A percentile compares a stretch with the other conserved stretches of the same genome.
Evolutionary conservation across 2,797 vertebrate species (phyloP).

Genomic region (Tiaroga cobitis): DNA sequence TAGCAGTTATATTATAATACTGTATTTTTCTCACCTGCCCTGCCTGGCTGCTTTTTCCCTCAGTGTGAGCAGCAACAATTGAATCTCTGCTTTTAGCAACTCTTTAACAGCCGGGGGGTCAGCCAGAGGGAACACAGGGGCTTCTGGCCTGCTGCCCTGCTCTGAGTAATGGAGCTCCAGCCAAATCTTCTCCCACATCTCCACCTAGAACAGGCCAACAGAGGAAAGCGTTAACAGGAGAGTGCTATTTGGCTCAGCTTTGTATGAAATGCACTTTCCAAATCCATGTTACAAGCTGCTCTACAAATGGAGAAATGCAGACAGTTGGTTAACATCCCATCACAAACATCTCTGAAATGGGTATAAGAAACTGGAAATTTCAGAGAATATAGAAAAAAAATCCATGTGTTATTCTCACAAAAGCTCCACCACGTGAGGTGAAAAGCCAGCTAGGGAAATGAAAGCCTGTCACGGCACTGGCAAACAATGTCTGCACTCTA

Average conservation of each 20-base stretch:
- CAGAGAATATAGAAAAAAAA: slow-evolving; percentile 2
- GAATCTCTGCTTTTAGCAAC: slow-evolving; percentile 76
- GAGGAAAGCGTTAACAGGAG: slow-evolving; percentile 22
- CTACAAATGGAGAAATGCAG: not conserved
- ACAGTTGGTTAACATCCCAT: slow-evolving; percentile 19
- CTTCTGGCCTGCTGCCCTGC: slow-evolving; percentile 33
- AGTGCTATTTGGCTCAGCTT: slow-evolving; percentile 7
- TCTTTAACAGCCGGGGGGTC: slow-evolving; percentile 76
- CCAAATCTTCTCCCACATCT: slow-evolving; percentile 70
- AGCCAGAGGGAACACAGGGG: slow-evolving; percentile 62
- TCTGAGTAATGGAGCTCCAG: slow-evolving; percentile 55
- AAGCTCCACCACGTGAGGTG: not conserved
- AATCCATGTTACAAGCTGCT: slow-evolving; percentile 11
- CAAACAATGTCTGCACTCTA: slow-evolving; percentile 39
- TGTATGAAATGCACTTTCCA: slow-evolving; percentile 19
- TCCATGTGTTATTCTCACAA: not conserved
- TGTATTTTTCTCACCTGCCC: slow-evolving; percentile 72
- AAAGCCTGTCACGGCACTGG: slow-evolving; percentile 8
- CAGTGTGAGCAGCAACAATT: slow-evolving; percentile 74
- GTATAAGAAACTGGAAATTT: slow-evolving; percentile 10
- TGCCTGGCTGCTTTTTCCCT: slow-evolving; percentile 69
- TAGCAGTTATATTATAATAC: not conserved
- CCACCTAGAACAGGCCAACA: slow-evolving; percentile 64
- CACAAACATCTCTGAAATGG: slow-evolving; percentile 11
- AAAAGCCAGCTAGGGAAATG: not conserved